Conservation (phyloP, 2,797 vertebrate species). For the Coluber constrictor region DNA sequence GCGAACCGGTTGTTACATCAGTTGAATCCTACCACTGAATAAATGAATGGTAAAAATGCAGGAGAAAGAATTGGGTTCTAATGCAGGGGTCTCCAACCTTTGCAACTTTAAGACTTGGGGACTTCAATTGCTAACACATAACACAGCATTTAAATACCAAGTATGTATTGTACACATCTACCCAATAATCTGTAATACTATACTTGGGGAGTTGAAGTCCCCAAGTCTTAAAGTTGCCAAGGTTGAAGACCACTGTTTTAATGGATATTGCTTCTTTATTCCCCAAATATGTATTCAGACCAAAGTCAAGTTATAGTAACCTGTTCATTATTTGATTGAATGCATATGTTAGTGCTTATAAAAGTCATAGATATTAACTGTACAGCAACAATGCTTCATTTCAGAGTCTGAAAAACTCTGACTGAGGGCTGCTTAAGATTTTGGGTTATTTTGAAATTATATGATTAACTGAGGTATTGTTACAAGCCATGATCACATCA, state of each 20-base stretch:
- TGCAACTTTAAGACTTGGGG: no score
- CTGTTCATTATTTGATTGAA: not conserved
- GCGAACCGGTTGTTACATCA: no score
- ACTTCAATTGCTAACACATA: no score
- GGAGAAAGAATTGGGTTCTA: constrained; percentile 1
- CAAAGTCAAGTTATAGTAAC: not conserved
- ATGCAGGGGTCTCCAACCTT: not conserved
- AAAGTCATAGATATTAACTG: not conserved
- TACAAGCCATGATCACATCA: not conserved
- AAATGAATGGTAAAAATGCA: constrained; percentile 4
- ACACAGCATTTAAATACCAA: no score
- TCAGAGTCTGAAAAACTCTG: not conserved
- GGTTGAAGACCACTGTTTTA: not conserved
- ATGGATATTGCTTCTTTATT: not conserved
- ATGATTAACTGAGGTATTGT: not conserved
- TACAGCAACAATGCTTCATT: not conserved
- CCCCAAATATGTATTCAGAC: not conserved
- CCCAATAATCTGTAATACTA: no score
- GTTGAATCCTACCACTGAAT: not conserved
- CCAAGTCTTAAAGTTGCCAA: no score
- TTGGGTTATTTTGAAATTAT: not conserved
- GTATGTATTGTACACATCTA: no score
- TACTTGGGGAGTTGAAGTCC: no score
- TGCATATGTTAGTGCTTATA: not conserved
- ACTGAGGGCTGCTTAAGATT: not conserved